These are phyloP conservation scores for Anoplophora glabripennis DNA, from an alignment of 1,140 invertebrate genomes.

Conservation along the genomic window DNA sequence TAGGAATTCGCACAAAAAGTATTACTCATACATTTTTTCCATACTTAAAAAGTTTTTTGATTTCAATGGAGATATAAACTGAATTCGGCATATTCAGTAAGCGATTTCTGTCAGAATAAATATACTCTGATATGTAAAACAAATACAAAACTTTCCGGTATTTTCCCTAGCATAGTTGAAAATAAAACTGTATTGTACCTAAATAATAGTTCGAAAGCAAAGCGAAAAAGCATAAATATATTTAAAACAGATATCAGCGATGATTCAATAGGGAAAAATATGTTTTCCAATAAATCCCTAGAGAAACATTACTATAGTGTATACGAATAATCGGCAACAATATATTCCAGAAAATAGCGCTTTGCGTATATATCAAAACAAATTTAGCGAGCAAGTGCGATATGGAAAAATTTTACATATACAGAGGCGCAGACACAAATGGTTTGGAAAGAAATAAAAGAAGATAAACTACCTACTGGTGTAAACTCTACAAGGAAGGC, in stretches of 20 bases:
- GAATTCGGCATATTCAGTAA: too few relatives aligned
- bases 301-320: slow-evolving; percentile 7
- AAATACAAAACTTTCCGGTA: too few relatives aligned
- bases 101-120: neutral
- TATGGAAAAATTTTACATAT: slow-evolving; percentile 15
- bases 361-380: slow-evolving; percentile 10
- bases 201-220: neutral
- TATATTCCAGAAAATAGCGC: slow-evolving; percentile 20
- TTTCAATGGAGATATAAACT: too few relatives aligned
- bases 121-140: neutral
- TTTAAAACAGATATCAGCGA: slow-evolving; percentile 2
- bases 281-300: slow-evolving; percentile 18
- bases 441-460: too few relatives aligned
- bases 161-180: neutral
- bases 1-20: too few relatives aligned
- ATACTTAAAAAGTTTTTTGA: too few relatives aligned
- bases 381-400: slow-evolving; percentile 18
- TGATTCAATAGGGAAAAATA: slow-evolving; percentile 11
- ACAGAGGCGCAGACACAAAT: too few relatives aligned
- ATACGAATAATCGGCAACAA: slow-evolving; percentile 19
- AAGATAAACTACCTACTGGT: too few relatives aligned
- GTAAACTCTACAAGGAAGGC: too few relatives aligned
- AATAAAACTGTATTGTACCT: neutral
- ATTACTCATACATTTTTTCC: too few relatives aligned
- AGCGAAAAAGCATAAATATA: slow-evolving; percentile 1